Evolutionary conservation across 2,888 invertebrate genomes (phyloP), one percentile per base, ranked within the genome.

Genomic region (Ectropis crepuscularia): DNA sequence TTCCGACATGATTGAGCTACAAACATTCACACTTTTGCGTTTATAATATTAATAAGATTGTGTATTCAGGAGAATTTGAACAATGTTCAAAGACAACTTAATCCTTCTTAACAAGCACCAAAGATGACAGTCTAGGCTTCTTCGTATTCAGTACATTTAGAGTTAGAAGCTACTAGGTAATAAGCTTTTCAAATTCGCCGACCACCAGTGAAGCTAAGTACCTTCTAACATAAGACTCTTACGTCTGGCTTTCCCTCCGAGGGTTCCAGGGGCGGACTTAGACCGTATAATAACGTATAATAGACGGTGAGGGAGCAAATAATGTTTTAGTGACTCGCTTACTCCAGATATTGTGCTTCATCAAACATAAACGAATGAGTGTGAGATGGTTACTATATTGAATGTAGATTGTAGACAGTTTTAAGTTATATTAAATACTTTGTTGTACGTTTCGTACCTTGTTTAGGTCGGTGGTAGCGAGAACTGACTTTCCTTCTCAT

Each of bases 161-260:
- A 73, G 72, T 67, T 67, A 66, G 71, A 59, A 63, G 69, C 71
- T 67, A 71, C 63, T 42, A 62, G 47, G 68, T 75, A 73, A 71
- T 72, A 78, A 81, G 80, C 80, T 77, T 77, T 75, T 76, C 76
- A 70, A 74, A 77, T 76, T 77, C 75, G 63, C 73, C 72, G 66
- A 67, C 73, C 71, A 67, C 71, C 71, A 57, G 69, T 61, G 64
- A 65, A 67, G 64, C 67, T 77, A 76, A 80, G 78, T 76, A 81
- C 74, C 65, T 71, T 71, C 73, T 67, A 76, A 71, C 80, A 68
- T 82, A 82, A 82, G 82, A 77, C 64, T 77, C 82, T 82, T 82
- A 82, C 73, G 74, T 70, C 72, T 69, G 68, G 78, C 78, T 81
- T 77, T 79, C 68, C 75, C 76, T 65, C 68, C 65, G 60, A 57